Base-by-base conservation (phyloP, 2,113 vertebrate species). In the Vireo altiloquus region DNA sequence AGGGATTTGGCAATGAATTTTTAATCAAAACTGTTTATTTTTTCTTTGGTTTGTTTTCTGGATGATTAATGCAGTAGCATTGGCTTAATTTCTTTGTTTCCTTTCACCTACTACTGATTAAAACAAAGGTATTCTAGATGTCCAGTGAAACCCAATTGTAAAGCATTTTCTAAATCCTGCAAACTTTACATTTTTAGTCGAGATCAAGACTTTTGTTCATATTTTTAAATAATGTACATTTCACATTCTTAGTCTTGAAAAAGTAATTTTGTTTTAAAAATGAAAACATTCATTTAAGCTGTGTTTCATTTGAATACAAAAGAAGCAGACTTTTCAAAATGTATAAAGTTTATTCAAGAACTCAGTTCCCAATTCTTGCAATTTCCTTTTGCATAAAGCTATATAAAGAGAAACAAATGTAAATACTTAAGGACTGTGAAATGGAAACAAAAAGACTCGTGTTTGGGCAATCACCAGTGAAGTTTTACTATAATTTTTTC, bases 261-360 rank as follows among this genome's bases (percentile, higher is more conserved):
- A 87, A 83, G 47, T 24, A 39, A 61, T 23, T 81, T 49, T 49
- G 7, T 49, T 82, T 78, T 53, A 33, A 76, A 82, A 94, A 75
- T 37, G 3, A 54, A 69, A 78, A 56, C 24, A 52, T 74, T 72
- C 0, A 70, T 66, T 91, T 71, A 78, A 81, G 22, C 10, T 87
- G 33, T 94, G 72, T 49, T 95, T 93, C 52, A 49, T 54, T 59
- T 83, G 56, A 93, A 75, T 82, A 94, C 46, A 74, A 87, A 90
- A 95, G 75, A 84, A 93, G 52, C 78, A 85, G 47, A 39, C 46
- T 92, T 85, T 94, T 95, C 65, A 83, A 96, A 95, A 94, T 22
- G 47, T 96, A 92, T 83, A 96, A 95, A 97, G 88, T 97, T 96
- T 97, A 97, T 97, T 96, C 57, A 96, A 84, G 35, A 92, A 64